These are phyloP conservation scores for Spisula subtruncata DNA, from an alignment of 2,888 invertebrate species.

Conservation along the genomic window DNA sequence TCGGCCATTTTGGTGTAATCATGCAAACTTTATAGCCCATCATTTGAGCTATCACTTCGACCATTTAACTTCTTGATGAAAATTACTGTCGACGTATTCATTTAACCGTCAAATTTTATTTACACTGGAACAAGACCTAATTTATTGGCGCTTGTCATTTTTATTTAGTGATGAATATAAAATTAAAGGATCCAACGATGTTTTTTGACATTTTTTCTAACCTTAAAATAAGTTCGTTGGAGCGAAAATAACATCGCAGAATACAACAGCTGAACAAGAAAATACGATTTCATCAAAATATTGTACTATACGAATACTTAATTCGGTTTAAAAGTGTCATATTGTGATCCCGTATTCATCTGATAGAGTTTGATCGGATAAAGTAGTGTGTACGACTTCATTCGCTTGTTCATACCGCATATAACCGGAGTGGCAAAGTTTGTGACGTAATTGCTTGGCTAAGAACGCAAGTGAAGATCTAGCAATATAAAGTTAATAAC, in stretches of 20 bases:
- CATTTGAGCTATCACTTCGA: conserved; percentile 45
- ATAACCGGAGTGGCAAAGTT: no score
- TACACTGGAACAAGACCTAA: conserved; percentile 54
- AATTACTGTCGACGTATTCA: conserved; percentile 60
- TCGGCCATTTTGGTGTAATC: conserved; percentile 59
- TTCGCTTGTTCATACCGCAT: no score
- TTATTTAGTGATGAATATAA: conserved; percentile 55
- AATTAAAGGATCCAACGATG: conserved; percentile 50
- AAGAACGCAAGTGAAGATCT: no score
- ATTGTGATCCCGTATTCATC: background rate
- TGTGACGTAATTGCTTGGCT: no score
- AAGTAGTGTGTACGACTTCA: no score
- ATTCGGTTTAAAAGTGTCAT: conserved; percentile 11
- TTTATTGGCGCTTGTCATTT: conserved; percentile 60
- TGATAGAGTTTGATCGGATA: background rate
- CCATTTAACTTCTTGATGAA: conserved; percentile 56
- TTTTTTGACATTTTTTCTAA: conserved; percentile 28
- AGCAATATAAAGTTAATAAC: no score
- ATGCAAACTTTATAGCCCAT: conserved; percentile 53
- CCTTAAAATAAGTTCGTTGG: conserved; percentile 9
- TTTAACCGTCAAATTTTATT: conserved; percentile 60
- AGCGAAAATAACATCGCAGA: conserved; percentile 26
- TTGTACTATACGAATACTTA: background rate
- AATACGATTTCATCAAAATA: background rate
- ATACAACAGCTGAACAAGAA: conserved; percentile 20